These are phyloP conservation scores for Pterophyllum scalare DNA, from an alignment of 2,113 vertebrate species.

Conservation along the genomic window DNA sequence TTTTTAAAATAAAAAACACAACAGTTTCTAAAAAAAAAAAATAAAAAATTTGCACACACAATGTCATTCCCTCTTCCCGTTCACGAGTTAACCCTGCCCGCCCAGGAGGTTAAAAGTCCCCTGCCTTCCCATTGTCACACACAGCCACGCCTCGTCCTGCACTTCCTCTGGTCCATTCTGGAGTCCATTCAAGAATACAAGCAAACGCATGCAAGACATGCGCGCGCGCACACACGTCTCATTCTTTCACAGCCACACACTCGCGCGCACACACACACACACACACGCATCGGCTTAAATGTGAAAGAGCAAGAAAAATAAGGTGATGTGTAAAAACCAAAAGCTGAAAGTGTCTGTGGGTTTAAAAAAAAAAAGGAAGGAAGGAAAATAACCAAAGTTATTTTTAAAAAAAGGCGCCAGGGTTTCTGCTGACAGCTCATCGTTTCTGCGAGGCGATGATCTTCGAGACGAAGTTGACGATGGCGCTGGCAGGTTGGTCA, in stretches of 20 bases:
- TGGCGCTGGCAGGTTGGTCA: constrained; percentile 93
- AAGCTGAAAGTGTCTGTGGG: constrained; percentile 52
- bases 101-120: constrained; percentile 67
- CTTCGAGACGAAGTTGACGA: constrained; percentile 97
- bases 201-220: constrained; percentile 46
- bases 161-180: constrained; percentile 90
- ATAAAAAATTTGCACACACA: constrained; percentile 63
- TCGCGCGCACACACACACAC: too few species aligned
- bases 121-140: constrained; percentile 72
- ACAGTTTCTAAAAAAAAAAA: constrained; percentile 38
- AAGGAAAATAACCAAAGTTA: constrained; percentile 54
- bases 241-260: not conserved
- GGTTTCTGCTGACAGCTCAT: constrained; percentile 78
- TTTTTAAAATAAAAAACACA: constrained; percentile 62
- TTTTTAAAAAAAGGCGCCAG: constrained; percentile 16
- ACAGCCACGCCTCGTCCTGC: constrained; percentile 85
- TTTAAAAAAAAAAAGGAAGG: constrained; percentile 3
- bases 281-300: not conserved
- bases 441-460: constrained; percentile 92
- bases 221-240: not conserved
- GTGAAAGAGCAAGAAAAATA: constrained; percentile 55
- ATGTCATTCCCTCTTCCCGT: constrained; percentile 63
- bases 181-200: constrained; percentile 87
- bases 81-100: constrained; percentile 62
- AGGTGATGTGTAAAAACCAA: constrained; percentile 36